These are phyloP conservation scores for Synergus umbraculus DNA, from an alignment of 2,888 invertebrate species.

Conservation along the genomic window DNA sequence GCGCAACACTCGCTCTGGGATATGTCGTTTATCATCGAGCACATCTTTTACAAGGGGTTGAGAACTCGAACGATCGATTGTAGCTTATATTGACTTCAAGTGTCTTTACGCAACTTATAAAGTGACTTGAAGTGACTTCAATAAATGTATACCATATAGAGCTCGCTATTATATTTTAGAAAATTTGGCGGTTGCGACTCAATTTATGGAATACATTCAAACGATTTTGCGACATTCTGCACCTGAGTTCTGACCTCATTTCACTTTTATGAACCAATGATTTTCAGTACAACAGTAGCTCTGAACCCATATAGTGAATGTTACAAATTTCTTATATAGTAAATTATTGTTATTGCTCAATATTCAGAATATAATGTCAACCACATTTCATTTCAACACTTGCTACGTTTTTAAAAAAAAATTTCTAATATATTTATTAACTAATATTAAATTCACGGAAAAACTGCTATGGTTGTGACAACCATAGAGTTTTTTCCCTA, in stretches of 20 bases:
- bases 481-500: no score
- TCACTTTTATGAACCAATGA: constrained; percentile 18
- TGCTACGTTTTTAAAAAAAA: neutral
- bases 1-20: neutral
- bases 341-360: neutral
- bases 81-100: no score
- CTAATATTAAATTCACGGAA: neutral
- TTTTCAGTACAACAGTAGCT: neutral
- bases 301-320: neutral
- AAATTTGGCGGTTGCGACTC: constrained; percentile 9
- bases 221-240: constrained; percentile 15
- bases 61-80: no score
- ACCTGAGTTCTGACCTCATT: constrained; percentile 29
- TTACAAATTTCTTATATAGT: constrained; percentile 17
- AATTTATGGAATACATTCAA: neutral
- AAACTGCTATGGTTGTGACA: no score
- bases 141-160: no score
- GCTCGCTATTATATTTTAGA: neutral
- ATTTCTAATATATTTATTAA: neutral
- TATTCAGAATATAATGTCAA: neutral
- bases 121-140: no score
- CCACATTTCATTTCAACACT: neutral
- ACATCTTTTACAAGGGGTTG: neutral
- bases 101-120: no score
- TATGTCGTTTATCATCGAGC: neutral